Percentiles rank a stretch among this genome's conserved stretches.
Conservation (phyloP, 35 echinoderm and acorn worm species). For the Eucidaris tribuloides region DNA sequence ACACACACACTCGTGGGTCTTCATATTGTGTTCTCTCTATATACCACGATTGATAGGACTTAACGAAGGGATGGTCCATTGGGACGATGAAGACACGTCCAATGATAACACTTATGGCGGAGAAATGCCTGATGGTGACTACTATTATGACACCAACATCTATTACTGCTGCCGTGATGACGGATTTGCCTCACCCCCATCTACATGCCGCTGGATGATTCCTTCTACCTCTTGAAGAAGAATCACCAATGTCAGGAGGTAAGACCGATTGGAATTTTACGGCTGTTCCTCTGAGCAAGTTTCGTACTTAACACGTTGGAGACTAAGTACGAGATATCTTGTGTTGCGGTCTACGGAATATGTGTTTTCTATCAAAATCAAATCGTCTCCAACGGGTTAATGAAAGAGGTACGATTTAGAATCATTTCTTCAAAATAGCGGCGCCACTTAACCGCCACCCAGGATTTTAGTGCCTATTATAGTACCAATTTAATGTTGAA, state of each 20-base stretch:
- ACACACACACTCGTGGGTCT: neutral
- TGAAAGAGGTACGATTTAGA: too few relatives aligned
- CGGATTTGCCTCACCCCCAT: constrained; percentile 48
- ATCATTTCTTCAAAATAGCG: too few relatives aligned
- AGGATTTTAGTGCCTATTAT: too few relatives aligned
- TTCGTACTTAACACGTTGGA: too few relatives aligned
- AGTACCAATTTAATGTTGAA: neutral
- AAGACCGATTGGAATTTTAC: neutral
- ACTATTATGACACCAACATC: constrained; percentile 60
- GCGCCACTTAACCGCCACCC: too few relatives aligned
- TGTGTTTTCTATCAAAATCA: too few relatives aligned
- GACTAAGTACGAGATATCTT: too few relatives aligned
- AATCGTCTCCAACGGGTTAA: too few relatives aligned
- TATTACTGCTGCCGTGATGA: constrained; percentile 75
- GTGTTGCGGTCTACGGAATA: too few relatives aligned
- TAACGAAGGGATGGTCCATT: constrained; percentile 44
- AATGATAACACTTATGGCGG: constrained; percentile 53
- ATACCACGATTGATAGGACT: too few relatives aligned
- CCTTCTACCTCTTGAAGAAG: constrained; percentile 50
- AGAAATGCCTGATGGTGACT: constrained; percentile 53
- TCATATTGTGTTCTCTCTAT: neutral
- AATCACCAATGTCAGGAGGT: constrained; percentile 59
- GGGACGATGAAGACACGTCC: constrained; percentile 76
- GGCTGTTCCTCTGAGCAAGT: too few relatives aligned
- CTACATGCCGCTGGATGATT: constrained; percentile 34